Conservation (phyloP, 2,888 invertebrate species). For the Drosophila putrida region DNA sequence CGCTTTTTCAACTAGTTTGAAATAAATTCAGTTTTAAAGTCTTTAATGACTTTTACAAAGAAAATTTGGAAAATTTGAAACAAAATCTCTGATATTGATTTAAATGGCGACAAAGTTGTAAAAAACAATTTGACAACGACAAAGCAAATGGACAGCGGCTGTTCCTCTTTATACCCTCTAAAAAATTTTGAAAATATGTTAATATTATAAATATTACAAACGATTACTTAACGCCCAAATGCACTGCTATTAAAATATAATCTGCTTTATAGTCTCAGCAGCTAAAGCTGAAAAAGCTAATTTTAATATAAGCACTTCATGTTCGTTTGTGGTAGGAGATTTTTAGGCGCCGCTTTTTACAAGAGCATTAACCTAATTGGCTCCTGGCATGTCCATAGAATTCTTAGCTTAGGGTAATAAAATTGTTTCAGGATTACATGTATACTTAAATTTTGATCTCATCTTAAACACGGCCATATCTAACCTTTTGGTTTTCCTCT, state of each 20-base stretch:
- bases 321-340: not conserved
- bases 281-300: conserved; percentile 1
- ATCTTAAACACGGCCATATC: conserved; percentile 43
- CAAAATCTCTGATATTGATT: conserved; percentile 21
- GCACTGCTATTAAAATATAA: conserved; percentile 56
- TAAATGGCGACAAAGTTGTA: conserved; percentile 42
- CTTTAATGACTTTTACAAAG: conserved; percentile 2
- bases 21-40: not conserved
- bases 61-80: conserved; percentile 1
- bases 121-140: conserved; percentile 16
- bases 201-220: conserved; percentile 19
- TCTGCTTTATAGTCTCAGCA: conserved; percentile 35
- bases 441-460: conserved; percentile 65
- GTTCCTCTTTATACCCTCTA: not conserved
- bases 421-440: conserved; percentile 71
- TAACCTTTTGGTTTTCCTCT: conserved; percentile 56
- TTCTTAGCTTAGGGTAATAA: conserved; percentile 51
- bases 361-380: conserved; percentile 73
- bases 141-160: conserved; percentile 23
- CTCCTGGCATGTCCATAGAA: conserved; percentile 20
- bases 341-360: conserved; percentile 13
- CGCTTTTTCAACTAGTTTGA: conserved; percentile 1
- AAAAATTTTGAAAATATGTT: conserved; percentile 34
- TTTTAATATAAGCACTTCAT: conserved; percentile 30
- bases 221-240: conserved; percentile 42